Conservation (phyloP, 2,888 invertebrate genomes). For the Notodonta dromedarius region DNA sequence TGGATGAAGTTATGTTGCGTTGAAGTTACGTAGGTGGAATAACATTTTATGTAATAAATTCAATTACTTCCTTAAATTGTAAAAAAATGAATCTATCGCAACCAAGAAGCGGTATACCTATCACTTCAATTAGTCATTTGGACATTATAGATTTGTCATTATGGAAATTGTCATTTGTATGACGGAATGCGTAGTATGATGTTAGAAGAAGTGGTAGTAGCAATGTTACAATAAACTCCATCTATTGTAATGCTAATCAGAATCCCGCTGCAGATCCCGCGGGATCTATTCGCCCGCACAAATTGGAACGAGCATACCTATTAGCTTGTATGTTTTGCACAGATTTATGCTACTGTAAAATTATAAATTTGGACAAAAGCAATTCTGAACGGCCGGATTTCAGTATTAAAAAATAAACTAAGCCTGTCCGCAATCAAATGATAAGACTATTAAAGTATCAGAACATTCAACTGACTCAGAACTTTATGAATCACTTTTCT, state of each 20-base stretch:
- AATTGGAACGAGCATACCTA: conserved; percentile 9
- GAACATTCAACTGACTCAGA: neutral
- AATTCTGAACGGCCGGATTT: too few species aligned
- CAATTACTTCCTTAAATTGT: too few species aligned
- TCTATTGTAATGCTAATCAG: neutral
- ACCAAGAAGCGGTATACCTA: too few species aligned
- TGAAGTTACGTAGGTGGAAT: too few species aligned
- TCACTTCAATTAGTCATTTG: too few species aligned
- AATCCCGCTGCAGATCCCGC: neutral
- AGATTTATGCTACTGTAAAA: conserved; percentile 11
- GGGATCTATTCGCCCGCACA: conserved; percentile 3
- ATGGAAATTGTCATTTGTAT: too few species aligned
- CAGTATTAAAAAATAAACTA: neutral
- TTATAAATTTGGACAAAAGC: neutral
- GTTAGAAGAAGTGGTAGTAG: neutral
- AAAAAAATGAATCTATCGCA: too few species aligned
- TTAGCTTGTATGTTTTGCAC: conserved; percentile 13
- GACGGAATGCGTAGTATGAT: too few species aligned
- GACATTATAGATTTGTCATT: too few species aligned
- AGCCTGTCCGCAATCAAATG: neutral
- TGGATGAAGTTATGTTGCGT: too few species aligned
- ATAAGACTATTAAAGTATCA: neutral
- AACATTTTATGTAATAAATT: too few species aligned
- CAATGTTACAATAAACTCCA: conserved; percentile 1
- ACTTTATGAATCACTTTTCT: neutral